Conservation (phyloP, 1,140 invertebrate species). For the Trachymyrmex septentrionalis region DNA sequence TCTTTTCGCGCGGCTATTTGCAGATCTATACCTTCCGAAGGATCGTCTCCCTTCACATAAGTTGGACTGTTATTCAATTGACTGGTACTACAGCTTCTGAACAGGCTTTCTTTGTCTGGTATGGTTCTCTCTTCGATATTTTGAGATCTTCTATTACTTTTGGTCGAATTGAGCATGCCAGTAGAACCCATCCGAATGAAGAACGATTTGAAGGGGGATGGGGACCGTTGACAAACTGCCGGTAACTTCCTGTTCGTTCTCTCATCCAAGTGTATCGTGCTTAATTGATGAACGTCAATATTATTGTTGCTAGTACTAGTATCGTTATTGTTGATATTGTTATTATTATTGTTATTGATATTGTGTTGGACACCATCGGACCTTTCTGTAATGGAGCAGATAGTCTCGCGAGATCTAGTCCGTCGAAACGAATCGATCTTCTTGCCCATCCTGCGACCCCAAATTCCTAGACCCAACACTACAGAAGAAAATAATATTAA, state of each 20-base stretch:
- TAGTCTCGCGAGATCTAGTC: constrained; percentile 88
- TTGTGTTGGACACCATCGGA: constrained; percentile 72
- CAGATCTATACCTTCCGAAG: constrained; percentile 91
- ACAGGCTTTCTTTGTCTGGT: constrained; percentile 87
- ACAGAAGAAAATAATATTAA: constrained; percentile 5
- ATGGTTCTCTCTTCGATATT: constrained; percentile 78
- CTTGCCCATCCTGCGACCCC: constrained; percentile 92
- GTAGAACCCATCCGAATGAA: constrained; percentile 92
- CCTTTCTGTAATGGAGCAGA: constrained; percentile 80
- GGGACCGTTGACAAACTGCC: constrained; percentile 86
- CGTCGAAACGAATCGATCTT: constrained; percentile 92
- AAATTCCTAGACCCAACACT: constrained; percentile 90
- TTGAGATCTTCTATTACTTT: constrained; percentile 85
- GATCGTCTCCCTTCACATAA: constrained; percentile 93
- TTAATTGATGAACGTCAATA: constrained; percentile 65
- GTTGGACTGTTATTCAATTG: constrained; percentile 89
- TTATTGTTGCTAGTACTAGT: constrained; percentile 81
- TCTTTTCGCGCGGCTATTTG: constrained; percentile 85
- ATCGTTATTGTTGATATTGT: constrained; percentile 79
- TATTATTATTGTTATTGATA: constrained; percentile 78
- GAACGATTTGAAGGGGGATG: constrained; percentile 90
- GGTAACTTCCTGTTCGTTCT: constrained; percentile 85
- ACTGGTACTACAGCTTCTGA: constrained; percentile 92
- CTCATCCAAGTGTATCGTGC: constrained; percentile 80
- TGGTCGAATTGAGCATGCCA: constrained; percentile 90